Evolutionary conservation across 2,797 vertebrate genomes (phyloP), one percentile per base, ranked within the genome.

Genomic region (Malacoraja senta): DNA sequence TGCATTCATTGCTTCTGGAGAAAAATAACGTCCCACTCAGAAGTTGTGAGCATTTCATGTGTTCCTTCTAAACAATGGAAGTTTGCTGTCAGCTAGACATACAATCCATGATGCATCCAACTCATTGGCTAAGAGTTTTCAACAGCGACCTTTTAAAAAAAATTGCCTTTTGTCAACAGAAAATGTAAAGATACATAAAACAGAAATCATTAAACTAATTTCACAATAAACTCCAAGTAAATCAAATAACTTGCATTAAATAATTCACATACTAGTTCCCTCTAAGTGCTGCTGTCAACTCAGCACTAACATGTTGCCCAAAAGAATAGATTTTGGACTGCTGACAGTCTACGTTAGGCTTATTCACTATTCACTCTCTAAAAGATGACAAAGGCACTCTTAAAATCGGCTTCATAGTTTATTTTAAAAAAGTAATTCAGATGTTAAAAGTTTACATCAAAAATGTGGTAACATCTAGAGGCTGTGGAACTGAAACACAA

Each of bases 321-420:
- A 44, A 76, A 53, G 44, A 92, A 29, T 76, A 3, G 72, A 38
- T 92, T 58, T n/a, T 58, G 90, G 88, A 35, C 21, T 58, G 35
- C 29, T 58, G 38, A 58, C 9, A 92, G 72, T 76, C 71, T 92
- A 53, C 1, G 13, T 29, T 26, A 44, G 44, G 38, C 90, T 74
- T 74, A 92, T 21, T 53, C 35, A 79, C 94, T 91, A 94, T 61
- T 80, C 94, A 96, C 96, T 95, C 95, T 96, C 95, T 95, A 97
- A 97, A 97, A 96, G 97, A 97, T 97, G 97, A 97, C 97, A 97
- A 95, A 97, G 96, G 95, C 97, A 94, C 96, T 96, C 93, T 95
- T 94, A 96, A 95, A 96, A 94, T 96, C 95, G 96, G 95, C 96
- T 97, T 96, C 96, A 97, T 97, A 97, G 97, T 96, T 97, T 95